Conservation (phyloP, 2,888 invertebrate genomes). For the Agriopis leucophaearia region DNA sequence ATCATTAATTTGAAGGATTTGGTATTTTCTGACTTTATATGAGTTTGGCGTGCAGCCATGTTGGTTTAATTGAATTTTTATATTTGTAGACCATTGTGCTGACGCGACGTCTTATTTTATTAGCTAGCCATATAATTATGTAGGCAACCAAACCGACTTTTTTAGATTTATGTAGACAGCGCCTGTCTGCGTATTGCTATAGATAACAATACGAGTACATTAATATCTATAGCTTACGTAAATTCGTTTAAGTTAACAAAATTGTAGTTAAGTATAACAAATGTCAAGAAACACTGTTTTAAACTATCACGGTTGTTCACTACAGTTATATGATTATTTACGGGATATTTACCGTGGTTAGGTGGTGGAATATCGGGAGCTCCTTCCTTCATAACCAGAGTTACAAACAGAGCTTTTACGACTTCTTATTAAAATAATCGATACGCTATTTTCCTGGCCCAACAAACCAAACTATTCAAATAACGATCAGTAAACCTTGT, state of each 20-base stretch:
- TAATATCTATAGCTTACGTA: no score
- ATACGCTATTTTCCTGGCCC: constrained; percentile 3
- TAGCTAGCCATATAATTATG: constrained; percentile 14
- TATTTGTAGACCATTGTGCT: constrained; percentile 1
- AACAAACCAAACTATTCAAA: constrained; percentile 18
- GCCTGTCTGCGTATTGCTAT: background rate
- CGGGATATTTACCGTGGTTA: no score
- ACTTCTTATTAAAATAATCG: no score
- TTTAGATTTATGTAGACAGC: constrained; percentile 7
- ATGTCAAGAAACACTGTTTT: no score
- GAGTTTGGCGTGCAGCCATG: constrained; percentile 10
- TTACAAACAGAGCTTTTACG: no score
- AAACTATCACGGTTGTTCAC: no score
- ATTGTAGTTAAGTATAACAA: no score
- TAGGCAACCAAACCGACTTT: constrained; percentile 3
- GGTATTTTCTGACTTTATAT: background rate
- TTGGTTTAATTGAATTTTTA: constrained; percentile 14
- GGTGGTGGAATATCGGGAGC: no score
- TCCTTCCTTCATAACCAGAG: no score
- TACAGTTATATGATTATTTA: no score
- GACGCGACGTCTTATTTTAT: constrained; percentile 5
- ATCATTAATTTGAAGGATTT: constrained; percentile 5
- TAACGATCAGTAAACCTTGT: constrained; percentile 22
- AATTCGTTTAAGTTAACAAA: no score
- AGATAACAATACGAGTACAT: no score